phyloP scores from a whole-genome alignment of 2,888 invertebrate species.

The Acrocyrtus sp. region DNA sequence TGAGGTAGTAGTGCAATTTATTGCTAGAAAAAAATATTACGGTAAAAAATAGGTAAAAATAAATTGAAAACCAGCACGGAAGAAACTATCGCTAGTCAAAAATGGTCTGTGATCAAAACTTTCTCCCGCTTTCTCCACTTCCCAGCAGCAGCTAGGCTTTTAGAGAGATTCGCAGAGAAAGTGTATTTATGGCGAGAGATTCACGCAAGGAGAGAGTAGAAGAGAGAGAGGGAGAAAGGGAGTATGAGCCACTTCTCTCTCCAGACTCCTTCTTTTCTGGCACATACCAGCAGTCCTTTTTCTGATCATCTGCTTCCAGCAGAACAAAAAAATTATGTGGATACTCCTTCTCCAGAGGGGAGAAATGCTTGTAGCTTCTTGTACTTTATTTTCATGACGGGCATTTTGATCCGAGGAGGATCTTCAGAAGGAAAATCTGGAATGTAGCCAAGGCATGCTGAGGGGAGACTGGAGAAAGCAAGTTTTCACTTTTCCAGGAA shows the following conservation, averaged over 20 bases:
- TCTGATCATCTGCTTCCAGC: background rate
- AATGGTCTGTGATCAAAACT: slow-evolving; percentile 41
- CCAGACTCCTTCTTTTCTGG: background rate
- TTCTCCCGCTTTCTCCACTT: slow-evolving; percentile 54
- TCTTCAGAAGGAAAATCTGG: slow-evolving; percentile 11
- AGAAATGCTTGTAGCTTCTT: no score
- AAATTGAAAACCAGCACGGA: slow-evolving; percentile 31
- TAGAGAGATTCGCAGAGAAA: background rate
- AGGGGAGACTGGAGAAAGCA: background rate
- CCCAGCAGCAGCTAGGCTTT: slow-evolving; percentile 2
- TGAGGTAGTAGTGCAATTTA: background rate
- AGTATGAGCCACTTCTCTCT: background rate
- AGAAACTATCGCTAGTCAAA: slow-evolving; percentile 47
- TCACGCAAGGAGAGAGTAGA: background rate
- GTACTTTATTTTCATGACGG: background rate
- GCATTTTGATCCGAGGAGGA: background rate
- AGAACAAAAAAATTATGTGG: background rate
- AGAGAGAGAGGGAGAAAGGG: slow-evolving; percentile 7
- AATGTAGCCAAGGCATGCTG: slow-evolving; percentile 17
- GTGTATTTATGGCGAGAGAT: background rate
- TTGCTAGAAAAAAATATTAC: background rate
- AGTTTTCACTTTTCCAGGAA: background rate
- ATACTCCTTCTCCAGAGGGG: background rate
- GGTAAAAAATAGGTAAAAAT: slow-evolving; percentile 21
- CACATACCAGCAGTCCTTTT: background rate